Base-by-base conservation (phyloP, 2,888 invertebrate genomes). In the Torymus tubicola region DNA sequence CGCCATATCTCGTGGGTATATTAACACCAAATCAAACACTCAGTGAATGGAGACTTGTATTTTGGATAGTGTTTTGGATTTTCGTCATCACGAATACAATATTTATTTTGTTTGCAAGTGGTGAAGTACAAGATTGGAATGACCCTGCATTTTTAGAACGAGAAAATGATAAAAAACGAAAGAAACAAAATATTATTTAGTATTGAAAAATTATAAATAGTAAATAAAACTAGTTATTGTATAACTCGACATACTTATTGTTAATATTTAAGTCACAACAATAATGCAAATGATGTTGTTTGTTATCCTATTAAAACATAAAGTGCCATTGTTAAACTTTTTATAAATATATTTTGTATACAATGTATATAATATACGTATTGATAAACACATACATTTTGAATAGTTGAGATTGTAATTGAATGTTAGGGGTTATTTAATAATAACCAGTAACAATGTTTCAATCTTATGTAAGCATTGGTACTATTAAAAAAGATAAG, bases 81-180 rank as follows among this genome's bases (percentile, higher is more conserved):
- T 93, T 96, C 81, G 90, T 93, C 0, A 79, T 93, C 0, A 95
- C 96, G 1, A 95, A 95, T 86, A 65, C 94, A 0, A 87, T 96
- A 11, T 97, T 95, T 89, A 85, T 94, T 2, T 72, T 95, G 4
- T 95, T 94, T 88, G 96, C 95, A 0, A 94, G 95, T 83, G 96
- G 95, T 0, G 95, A 96, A 58, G 93, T 95, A 61, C 94, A 95
- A 81, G 93, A 93, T 87, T 97, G 96, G 96, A 96, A 96, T 85
- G 93, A 95, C 83, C 92, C 93, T 0, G 88, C 92, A 10, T 82
- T 85, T 13, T 83, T 81, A 14, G 76, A 79, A 18, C 53, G 74
- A 12, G 64, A 78, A n/a, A 58, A 73, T 12, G 78, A 78, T 1
- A 65, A 80, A 31, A 82, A 71, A 31, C 31, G 31, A 31, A 31